These are phyloP conservation scores for Mormoops blainvillei DNA, from an alignment of 2,113 vertebrate species.

Conservation along the genomic window DNA sequence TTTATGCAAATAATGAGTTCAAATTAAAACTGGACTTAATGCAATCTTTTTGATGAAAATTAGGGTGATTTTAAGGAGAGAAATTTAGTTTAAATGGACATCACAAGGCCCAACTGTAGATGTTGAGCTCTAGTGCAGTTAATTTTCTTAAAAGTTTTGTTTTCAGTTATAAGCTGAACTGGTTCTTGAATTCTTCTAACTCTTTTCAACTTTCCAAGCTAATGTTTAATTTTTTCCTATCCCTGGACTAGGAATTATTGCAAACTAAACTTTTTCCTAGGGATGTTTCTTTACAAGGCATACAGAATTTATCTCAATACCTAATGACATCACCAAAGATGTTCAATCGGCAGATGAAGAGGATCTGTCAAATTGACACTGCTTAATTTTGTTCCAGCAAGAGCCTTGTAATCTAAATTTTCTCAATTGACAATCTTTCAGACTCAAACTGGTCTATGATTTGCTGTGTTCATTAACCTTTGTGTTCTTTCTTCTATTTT, in stretches of 20 bases:
- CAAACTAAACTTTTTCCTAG: background rate
- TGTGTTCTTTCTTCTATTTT: background rate
- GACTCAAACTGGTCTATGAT: background rate
- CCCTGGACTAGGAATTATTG: background rate
- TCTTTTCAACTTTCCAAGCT: background rate
- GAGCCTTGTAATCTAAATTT: background rate
- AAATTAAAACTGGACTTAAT: background rate
- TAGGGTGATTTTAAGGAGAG: background rate
- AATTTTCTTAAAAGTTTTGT: background rate
- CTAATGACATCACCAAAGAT: background rate
- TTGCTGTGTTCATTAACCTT: background rate
- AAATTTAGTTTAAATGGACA: background rate
- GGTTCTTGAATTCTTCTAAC: background rate
- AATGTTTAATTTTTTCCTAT: background rate
- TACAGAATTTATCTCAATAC: background rate
- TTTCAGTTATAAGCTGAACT: background rate
- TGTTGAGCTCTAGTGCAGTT: background rate
- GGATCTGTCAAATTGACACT: background rate
- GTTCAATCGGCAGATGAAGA: background rate
- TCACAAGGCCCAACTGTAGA: background rate
- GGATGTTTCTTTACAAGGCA: background rate
- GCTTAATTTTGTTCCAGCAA: background rate
- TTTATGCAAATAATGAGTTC: background rate
- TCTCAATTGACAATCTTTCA: background rate
- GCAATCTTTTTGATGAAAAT: background rate